Conservation (phyloP, 2,797 vertebrate species). For the Typhlichthys subterraneus region DNA sequence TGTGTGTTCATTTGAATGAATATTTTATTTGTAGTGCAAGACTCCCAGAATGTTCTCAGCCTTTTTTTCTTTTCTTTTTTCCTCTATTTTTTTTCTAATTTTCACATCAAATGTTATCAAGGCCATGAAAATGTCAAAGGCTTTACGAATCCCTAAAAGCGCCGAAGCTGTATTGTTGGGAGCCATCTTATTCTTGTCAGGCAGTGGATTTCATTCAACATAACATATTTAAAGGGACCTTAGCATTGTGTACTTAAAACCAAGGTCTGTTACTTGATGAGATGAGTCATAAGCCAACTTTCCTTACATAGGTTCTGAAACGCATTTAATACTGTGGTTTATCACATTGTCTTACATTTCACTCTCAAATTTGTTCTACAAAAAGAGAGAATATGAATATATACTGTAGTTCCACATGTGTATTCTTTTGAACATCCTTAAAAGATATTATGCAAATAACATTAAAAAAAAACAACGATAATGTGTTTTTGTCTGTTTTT, state of each 20-base stretch:
- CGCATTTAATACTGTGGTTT: background rate
- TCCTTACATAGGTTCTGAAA: too few relatives aligned
- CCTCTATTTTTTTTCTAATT: background rate
- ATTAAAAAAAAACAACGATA: slow-evolving; percentile 63
- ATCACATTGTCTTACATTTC: slow-evolving; percentile 22
- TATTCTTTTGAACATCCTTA: slow-evolving; percentile 37
- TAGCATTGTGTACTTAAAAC: background rate
- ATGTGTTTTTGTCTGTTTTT: slow-evolving; percentile 58
- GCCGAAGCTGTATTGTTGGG: background rate
- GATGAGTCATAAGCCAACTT: slow-evolving; percentile 3
- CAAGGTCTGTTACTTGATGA: background rate
- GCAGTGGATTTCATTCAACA: background rate
- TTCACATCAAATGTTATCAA: too few relatives aligned
- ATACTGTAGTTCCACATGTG: slow-evolving; percentile 28
- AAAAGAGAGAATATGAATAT: slow-evolving; percentile 35
- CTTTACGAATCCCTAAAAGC: too few relatives aligned
- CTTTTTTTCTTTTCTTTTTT: background rate
- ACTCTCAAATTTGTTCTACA: slow-evolving; percentile 27
- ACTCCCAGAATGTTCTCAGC: background rate
- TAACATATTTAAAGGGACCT: background rate
- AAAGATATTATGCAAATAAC: slow-evolving; percentile 58
- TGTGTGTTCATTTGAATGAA: background rate
- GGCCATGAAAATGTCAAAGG: too few relatives aligned
- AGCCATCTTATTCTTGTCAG: background rate
- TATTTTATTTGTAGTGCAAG: slow-evolving; percentile 5